Evolutionary conservation across 2,797 vertebrate genomes (phyloP).

Genomic region (Squalus acanthias): DNA sequence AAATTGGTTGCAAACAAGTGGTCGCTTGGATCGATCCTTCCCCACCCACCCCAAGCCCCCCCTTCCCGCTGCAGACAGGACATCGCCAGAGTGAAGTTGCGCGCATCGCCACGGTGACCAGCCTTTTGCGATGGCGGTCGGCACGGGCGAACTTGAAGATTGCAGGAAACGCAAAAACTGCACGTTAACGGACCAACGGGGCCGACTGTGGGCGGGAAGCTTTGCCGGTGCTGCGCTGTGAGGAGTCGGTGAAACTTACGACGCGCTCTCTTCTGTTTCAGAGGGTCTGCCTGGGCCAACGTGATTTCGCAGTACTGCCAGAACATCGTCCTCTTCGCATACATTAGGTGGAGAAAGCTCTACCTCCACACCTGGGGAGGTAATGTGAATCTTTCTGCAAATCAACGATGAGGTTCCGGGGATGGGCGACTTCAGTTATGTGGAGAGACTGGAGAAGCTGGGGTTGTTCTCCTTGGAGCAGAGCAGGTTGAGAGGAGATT

Average conservation of each 20-base stretch:
- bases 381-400: not conserved
- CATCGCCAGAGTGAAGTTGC: no score
- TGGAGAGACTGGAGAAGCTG: not conserved
- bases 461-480: no score
- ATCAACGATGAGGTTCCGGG: not conserved
- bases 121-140: no score
- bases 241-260: not conserved
- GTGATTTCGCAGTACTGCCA: conserved; percentile 5
- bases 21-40: no score
- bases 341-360: not conserved
- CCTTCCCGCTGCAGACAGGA: no score
- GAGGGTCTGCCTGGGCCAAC: not conserved
- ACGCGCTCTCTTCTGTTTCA: not conserved
- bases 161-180: no score
- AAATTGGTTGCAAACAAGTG: no score
- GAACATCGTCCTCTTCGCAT: not conserved
- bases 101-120: no score
- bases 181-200: no score
- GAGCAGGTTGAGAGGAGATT: not conserved
- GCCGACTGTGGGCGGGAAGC: no score
- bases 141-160: no score
- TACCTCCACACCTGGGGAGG: conserved; percentile 16
- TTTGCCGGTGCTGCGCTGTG: not conserved
- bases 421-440: not conserved
- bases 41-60: no score